Evolutionary conservation across 2,113 vertebrate genomes (phyloP), one percentile per base, ranked within the genome.

Genomic region (Alethe castanea): DNA sequence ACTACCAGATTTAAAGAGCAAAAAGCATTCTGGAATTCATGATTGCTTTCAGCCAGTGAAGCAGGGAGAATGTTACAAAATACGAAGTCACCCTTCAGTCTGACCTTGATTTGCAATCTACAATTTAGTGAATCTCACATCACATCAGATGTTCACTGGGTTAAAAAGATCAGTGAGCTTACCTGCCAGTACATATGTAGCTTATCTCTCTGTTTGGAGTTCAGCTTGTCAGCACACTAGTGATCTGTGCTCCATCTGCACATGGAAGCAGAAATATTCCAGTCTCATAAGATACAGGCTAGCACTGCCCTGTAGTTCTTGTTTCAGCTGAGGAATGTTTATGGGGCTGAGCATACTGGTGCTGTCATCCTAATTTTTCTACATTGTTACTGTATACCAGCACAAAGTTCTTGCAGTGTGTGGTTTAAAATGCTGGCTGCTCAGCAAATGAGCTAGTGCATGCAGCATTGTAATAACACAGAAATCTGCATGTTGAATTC

Each of bases 391-490:
- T 97, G 95, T 86, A 96, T 86, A 96, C 59, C 60, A 95, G 88
- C 88, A 94, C 80, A 86, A 95, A 97, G 95, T 97, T 97, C 95
- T 94, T 94, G 86, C 91, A 92, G 38, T 31, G 77, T 89, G 91
- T 74, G 87, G 77, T 79, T 96, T 94, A 94, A 96, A 97, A 97
- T 91, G 94, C 96, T 97, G 88, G 86, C 92, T 97, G 94, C 95
- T 97, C 95, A 95, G 94, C 92, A 97, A 96, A 96, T 92, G 92
- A 96, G 95, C 88, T 94, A 86, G 91, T 84, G 91, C 95, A 95
- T 65, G 36, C 77, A 92, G 92, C 83, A 94, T 84, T 95, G 95
- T 92, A 94, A 96, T 95, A 95, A 92, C 84, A 94, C 67, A 86
- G 90, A 95, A 95, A 95, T 97, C 92, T 97, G 94, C 94, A 95